These are phyloP conservation scores for Clanis bilineata DNA, from an alignment of 2,888 invertebrate genomes.

Conservation along the genomic window DNA sequence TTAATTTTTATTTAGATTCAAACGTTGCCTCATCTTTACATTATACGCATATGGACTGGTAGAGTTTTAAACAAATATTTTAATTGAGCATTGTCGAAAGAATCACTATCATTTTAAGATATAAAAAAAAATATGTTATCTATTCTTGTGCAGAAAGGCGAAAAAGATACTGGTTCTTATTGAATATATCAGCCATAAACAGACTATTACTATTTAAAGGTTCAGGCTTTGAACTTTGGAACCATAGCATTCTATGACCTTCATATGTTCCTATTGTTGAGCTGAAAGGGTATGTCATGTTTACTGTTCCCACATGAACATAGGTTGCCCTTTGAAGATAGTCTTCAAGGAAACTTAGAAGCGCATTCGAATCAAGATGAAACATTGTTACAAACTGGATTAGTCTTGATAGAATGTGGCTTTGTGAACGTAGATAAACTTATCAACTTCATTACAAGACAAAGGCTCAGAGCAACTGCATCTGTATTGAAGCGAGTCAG, in stretches of 20 bases:
- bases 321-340: not conserved
- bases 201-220: not conserved
- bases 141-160: no score
- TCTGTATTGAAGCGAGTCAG: not conserved
- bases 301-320: not conserved
- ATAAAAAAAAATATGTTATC: no score
- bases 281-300: not conserved
- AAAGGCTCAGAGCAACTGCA: not conserved
- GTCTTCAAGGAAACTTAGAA: not conserved
- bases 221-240: not conserved
- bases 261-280: not conserved
- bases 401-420: not conserved
- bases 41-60: no score
- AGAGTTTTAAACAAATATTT: no score
- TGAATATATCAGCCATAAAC: no score
- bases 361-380: not conserved
- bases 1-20: no score
- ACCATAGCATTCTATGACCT: not conserved
- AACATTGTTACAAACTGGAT: not conserved
- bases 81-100: no score
- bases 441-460: not conserved
- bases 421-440: not conserved
- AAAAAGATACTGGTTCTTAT: no score
- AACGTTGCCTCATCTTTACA: no score
- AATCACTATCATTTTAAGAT: no score